Evolutionary conservation across 1,140 invertebrate species (phyloP).

Genomic region (Protaetia brevitarsis): DNA sequence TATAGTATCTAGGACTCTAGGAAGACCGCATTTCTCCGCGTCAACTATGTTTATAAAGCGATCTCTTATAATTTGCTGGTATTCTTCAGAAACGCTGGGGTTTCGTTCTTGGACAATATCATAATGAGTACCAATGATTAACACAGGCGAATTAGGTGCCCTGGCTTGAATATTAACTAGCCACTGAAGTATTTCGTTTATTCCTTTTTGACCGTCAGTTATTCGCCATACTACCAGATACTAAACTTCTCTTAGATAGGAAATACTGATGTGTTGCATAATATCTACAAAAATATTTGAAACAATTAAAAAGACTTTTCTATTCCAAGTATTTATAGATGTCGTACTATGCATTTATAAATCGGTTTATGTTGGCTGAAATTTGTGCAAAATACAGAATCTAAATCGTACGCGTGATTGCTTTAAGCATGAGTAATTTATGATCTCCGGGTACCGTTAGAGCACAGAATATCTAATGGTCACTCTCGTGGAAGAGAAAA

Average conservation of each 20-base stretch:
- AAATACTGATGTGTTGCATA: constrained; percentile 99
- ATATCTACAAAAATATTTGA: constrained; percentile 55
- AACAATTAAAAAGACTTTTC: constrained; percentile 1
- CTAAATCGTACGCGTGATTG: too few species aligned
- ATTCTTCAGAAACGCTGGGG: constrained; percentile 72
- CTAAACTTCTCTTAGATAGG: constrained; percentile 88
- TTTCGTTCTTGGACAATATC: constrained; percentile 80
- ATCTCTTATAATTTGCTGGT: constrained; percentile 86
- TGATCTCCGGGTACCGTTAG: too few species aligned
- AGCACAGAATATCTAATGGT: too few species aligned
- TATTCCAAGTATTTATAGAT: too few species aligned
- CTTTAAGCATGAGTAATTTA: too few species aligned
- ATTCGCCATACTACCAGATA: constrained; percentile 96
- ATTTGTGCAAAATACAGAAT: too few species aligned
- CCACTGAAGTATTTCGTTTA: constrained; percentile 92
- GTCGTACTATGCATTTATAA: not conserved
- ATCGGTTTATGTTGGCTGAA: too few species aligned
- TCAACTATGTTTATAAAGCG: constrained; percentile 91
- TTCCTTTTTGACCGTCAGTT: constrained; percentile 86
- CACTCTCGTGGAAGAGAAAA: too few species aligned
- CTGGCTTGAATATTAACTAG: constrained; percentile 91
- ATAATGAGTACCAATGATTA: constrained; percentile 93
- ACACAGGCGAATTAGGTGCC: constrained; percentile 90
- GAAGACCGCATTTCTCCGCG: constrained; percentile 93
- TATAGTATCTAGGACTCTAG: constrained; percentile 88